Base-by-base conservation (phyloP, 1,140 invertebrate genomes). In the Lasioglossum albipes region DNA sequence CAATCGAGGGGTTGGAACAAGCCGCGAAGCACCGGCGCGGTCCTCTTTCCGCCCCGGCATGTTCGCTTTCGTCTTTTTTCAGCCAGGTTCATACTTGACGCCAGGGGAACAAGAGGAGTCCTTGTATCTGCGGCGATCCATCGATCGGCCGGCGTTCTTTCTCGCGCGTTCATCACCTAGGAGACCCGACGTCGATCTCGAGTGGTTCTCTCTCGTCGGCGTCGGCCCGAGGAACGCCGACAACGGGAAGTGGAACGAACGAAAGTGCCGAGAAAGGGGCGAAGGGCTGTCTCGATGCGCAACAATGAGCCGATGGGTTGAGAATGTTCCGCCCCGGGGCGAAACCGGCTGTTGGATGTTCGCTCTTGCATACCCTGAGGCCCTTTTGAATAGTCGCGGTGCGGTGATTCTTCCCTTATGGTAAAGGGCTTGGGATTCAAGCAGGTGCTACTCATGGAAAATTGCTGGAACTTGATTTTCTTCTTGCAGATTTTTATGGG, bases 241-340 rank as follows among this genome's bases (percentile, higher is more conserved):
- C 54, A 49, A 31, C n/a, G 45, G 1, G 18, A 45, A 71, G 59
- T 18, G 13, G 52, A 66, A 59, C 52, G 31, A n/a, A 31, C 57
- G 18, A 66, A 36, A 22, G 52, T 27, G 36, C 36, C 36, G 36
- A 36, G 66, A 18, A 54, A 49, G 12, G 27, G 64, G 13, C 42
- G 73, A 61, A 79, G 62, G 27, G 72, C 68, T 67, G 27, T 27
- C 27, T 52, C 66, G 27, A 69, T 54, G 74, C 59, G 74, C 81
- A 69, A 84, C 74, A 78, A 84, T 82, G 82, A 84, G 80, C 64
- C 16, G 22, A 12, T 41, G 52, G 57, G 41, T 45, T 27, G 69
- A 69, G 59, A 66, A 57, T 52, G 57, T 79, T 36, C 20, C 62
- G 67, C 81, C 57, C 20, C 13, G 31, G 22, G 52, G 75, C 80